Evolutionary conservation across 1,140 invertebrate genomes (phyloP).

Genomic region (Sipha flava): DNA sequence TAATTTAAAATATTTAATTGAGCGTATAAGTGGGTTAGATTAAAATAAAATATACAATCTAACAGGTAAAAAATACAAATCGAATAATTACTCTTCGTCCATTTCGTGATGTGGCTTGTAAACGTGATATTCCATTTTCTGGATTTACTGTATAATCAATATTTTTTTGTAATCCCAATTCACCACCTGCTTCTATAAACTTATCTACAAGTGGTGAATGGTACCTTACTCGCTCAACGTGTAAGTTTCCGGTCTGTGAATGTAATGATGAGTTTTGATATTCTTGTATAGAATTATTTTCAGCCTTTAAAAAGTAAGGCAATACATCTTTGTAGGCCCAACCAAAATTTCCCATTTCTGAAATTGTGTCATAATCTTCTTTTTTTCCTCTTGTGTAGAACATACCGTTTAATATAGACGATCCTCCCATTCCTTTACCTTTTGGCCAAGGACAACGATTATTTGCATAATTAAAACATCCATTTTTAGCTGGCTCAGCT

Average conservation of each 20-base stretch:
- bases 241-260: conserved; percentile 55
- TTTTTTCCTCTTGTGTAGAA: conserved; percentile 64
- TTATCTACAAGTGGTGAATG: conserved; percentile 48
- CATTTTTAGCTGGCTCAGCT: conserved; percentile 54
- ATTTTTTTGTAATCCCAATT: conserved; percentile 47
- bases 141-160: conserved; percentile 50
- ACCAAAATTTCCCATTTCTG: conserved; percentile 64
- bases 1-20: no score
- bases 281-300: conserved; percentile 50
- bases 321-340: conserved; percentile 79
- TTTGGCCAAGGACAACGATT: conserved; percentile 37
- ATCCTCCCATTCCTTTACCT: conserved; percentile 54
- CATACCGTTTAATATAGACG: conserved; percentile 71
- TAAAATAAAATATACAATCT: no score
- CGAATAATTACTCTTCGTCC: conserved; percentile 46
- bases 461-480: conserved; percentile 45
- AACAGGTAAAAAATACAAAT: no score
- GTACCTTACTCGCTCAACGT: conserved; percentile 57
- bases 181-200: conserved; percentile 50
- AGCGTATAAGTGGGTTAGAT: no score
- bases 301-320: conserved; percentile 74
- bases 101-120: conserved; percentile 54
- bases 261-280: conserved; percentile 52
- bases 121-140: conserved; percentile 54
- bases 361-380: conserved; percentile 63